Conservation (phyloP, 2,888 invertebrate species). For the Euphydryas editha region DNA sequence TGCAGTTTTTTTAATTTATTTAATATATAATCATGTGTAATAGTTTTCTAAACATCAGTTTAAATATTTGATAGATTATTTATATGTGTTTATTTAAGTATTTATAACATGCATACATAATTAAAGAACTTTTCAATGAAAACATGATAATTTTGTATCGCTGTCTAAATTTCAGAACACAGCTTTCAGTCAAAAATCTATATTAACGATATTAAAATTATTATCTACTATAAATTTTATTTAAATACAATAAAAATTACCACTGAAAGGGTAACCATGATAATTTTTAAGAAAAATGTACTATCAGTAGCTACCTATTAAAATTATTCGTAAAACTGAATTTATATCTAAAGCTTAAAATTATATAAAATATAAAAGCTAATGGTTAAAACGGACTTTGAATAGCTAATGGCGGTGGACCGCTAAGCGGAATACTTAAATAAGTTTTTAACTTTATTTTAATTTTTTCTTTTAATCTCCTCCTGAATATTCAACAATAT, state of each 20-base stretch:
- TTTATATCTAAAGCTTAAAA: slow-evolving; percentile 34
- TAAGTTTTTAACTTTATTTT: slow-evolving; percentile 76
- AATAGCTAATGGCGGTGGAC: slow-evolving; percentile 69
- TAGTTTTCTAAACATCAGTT: too few relatives aligned
- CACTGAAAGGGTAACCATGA: slow-evolving; percentile 3
- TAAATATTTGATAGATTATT: too few relatives aligned
- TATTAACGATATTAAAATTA: not conserved
- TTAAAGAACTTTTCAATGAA: too few relatives aligned
- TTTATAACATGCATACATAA: too few relatives aligned
- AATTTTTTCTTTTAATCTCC: slow-evolving; percentile 70
- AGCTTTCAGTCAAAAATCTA: not conserved
- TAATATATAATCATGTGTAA: too few relatives aligned
- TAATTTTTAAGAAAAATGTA: slow-evolving; percentile 20
- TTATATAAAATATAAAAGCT: slow-evolving; percentile 50
- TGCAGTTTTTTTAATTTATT: too few relatives aligned
- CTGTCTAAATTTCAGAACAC: not conserved
- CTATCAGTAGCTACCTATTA: slow-evolving; percentile 22
- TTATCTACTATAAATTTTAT: slow-evolving; percentile 1
- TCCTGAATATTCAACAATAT: slow-evolving; percentile 71
- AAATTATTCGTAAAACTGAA: slow-evolving; percentile 33
- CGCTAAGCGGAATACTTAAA: slow-evolving; percentile 70
- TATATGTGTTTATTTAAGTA: too few relatives aligned
- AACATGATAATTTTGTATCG: too few relatives aligned
- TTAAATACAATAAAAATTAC: slow-evolving; percentile 15
- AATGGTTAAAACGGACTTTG: slow-evolving; percentile 71